Evolutionary conservation across 2,888 invertebrate genomes (phyloP), one percentile per base, ranked within the genome.

Genomic region (Choreutis nemorana): DNA sequence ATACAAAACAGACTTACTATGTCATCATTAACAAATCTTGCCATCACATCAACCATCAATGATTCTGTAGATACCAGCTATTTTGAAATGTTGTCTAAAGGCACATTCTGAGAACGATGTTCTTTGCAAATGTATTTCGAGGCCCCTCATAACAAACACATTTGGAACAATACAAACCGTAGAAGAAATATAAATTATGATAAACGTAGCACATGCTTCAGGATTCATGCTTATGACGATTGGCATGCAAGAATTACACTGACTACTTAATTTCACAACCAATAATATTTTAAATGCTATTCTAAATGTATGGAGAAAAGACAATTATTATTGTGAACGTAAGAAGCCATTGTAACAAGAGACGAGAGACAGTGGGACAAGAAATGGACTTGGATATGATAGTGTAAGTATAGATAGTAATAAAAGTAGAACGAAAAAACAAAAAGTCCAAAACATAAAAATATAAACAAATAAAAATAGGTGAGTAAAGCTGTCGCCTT

Each of bases 391-490:
- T 41, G 40, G 42, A 39, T 37, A 40, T 39, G 47, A 44, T 65
- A 55, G 56, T 65, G 67, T 70, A 64, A 64, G 66, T 66, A 58
- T 57, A 71, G 57, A 64, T 46, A 60, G 71, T 71, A 60, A 63
- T 56, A 56, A 58, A 25, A 44, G 46, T 47, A 56, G 55, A 57
- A 61, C 55, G 49, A 47, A 49, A 63, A 64, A 55, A 50, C 45
- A 52, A 64, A 66, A 60, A 48, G 51, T 52, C 5, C 28, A 33
- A 28, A 31, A 66, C 62, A 62, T 55, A 46, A 55, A 55, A 55
- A 44, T 49, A 48, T 45, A 60, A 55, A 26, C 25, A 30, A 34
- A 37, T 28, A 30, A 32, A 43, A 46, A 55, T 55, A 63, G 48
- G 63, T 62, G 67, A 66, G 56, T 63, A 65, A 64, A 58, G 55